phyloP scores from a whole-genome alignment of 2,888 invertebrate species.

The Sthenelais limicola region DNA sequence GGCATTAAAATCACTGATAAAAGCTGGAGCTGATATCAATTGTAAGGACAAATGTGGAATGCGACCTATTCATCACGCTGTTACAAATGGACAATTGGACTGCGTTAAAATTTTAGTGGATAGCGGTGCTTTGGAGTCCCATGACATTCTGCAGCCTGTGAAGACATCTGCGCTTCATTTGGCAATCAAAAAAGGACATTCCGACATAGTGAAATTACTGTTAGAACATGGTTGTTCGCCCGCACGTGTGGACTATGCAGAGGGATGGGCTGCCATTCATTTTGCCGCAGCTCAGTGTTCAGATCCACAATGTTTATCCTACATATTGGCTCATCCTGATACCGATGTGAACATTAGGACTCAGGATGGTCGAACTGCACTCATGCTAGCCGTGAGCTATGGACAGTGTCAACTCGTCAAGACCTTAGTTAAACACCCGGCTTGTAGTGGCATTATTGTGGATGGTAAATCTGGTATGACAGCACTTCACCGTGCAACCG shows the following conservation, averaged over 20 bases:
- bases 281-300: constrained; percentile 11
- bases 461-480: constrained; percentile 41
- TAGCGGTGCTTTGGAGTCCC: not conserved
- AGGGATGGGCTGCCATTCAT: constrained; percentile 21
- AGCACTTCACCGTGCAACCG: constrained; percentile 39
- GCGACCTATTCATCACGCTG: constrained; percentile 13
- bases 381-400: constrained; percentile 41
- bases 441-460: not conserved
- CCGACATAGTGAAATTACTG: not conserved
- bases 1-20: too few species aligned
- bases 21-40: constrained; percentile 1
- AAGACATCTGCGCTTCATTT: not conserved
- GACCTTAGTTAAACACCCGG: constrained; percentile 1
- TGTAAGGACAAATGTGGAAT: constrained; percentile 4
- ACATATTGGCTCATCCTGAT: not conserved
- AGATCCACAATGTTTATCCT: not conserved
- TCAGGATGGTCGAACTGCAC: constrained; percentile 14
- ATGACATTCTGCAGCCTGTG: too few species aligned
- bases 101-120: constrained; percentile 11
- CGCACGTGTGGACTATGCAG: not conserved
- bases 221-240: constrained; percentile 5
- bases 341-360: constrained; percentile 13
- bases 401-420: constrained; percentile 14
- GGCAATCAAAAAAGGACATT: constrained; percentile 17
- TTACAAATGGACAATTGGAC: not conserved